Conservation (phyloP, 2,113 vertebrate genomes). For the Circaetus cinerascens region DNA sequence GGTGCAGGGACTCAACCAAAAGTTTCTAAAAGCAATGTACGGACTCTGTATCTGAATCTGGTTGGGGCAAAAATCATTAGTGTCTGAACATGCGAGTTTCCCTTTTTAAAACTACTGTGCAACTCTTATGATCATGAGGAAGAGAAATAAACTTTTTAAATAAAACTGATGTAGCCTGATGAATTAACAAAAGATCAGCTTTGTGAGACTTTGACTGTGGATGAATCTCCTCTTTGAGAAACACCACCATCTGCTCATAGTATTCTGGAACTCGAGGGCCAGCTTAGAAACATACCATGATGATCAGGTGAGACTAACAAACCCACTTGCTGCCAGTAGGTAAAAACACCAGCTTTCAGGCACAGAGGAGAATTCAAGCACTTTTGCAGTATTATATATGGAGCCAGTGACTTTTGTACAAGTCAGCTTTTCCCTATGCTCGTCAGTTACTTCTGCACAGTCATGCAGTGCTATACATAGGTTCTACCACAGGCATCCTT, state of each 20-base stretch:
- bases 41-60: neutral
- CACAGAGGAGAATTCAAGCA: neutral
- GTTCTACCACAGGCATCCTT: neutral
- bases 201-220: neutral
- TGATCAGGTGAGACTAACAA: neutral
- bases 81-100: neutral
- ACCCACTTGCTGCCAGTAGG: neutral
- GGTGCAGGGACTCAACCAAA: neutral
- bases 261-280: neutral
- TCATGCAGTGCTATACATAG: fast-evolving
- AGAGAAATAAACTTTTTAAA: conserved; percentile 24
- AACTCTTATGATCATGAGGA: neutral
- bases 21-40: neutral
- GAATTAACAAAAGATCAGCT: neutral
- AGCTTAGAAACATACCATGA: neutral
- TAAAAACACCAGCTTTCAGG: neutral
- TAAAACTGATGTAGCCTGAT: neutral
- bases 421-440: fast-evolving
- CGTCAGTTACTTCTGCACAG: fast-evolving
- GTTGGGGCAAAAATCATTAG: neutral
- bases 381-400: fast-evolving
- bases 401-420: neutral
- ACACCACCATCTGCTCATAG: fast-evolving
- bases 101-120: neutral
- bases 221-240: neutral